Percentiles rank a stretch among this genome's conserved stretches.
phyloP scores from a whole-genome alignment of 2,113 vertebrate genomes.

The Pitta sordida region DNA sequence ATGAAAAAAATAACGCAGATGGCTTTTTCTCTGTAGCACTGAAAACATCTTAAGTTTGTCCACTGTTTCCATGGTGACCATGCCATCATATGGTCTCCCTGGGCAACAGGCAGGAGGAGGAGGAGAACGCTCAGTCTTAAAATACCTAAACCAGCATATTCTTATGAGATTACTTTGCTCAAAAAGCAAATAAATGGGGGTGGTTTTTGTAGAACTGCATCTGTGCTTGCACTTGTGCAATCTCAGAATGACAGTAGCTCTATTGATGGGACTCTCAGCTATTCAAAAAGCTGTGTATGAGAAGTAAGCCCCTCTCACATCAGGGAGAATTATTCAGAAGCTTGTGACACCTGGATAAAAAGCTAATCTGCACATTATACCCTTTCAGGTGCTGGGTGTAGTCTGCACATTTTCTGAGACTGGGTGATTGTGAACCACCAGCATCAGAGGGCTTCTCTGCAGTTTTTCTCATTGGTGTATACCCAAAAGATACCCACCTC shows the following conservation, averaged over 20 bases:
- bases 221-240: neutral
- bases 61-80: conserved; percentile 59
- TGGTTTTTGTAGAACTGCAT: conserved; percentile 16
- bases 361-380: neutral
- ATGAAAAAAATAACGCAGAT: conserved; percentile 39
- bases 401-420: neutral
- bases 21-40: conserved; percentile 42
- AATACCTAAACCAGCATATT: conserved; percentile 34
- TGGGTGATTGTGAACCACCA: neutral
- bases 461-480: neutral
- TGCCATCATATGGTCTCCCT: conserved; percentile 56
- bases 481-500: neutral
- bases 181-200: neutral
- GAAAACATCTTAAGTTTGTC: conserved; percentile 62
- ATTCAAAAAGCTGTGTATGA: neutral
- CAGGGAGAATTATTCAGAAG: conserved; percentile 2
- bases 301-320: neutral
- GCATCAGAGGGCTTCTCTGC: neutral
- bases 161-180: conserved; percentile 6
- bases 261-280: conserved; percentile 5
- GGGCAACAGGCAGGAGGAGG: conserved; percentile 50
- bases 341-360: conserved; percentile 16
- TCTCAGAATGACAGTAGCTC: neutral
- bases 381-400: neutral
- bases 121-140: neutral